Conservation (phyloP, 2,888 invertebrate genomes). For the Lutraria lutraria region DNA sequence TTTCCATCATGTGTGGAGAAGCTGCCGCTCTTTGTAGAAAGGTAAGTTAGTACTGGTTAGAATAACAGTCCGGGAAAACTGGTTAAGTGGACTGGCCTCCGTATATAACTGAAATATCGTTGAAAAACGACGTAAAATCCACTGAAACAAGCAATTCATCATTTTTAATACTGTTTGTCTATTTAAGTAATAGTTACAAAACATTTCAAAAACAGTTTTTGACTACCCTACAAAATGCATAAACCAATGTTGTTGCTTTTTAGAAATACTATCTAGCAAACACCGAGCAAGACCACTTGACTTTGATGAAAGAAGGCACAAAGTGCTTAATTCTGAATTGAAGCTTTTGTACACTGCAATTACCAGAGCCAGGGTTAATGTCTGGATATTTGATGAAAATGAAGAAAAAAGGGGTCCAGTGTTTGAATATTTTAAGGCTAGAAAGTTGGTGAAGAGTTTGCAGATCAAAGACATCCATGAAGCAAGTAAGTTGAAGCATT, state of each 20-base stretch:
- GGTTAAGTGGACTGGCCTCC: too few species aligned
- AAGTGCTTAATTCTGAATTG: constrained; percentile 83
- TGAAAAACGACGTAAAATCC: too few species aligned
- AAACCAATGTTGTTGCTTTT: neutral
- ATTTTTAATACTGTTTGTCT: too few species aligned
- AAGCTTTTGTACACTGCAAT: constrained; percentile 84
- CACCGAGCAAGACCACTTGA: constrained; percentile 77
- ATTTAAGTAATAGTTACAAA: too few species aligned
- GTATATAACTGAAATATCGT: too few species aligned
- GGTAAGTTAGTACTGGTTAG: too few species aligned
- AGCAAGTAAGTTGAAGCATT: constrained; percentile 53
- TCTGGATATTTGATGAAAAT: constrained; percentile 85
- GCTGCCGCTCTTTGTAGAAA: too few species aligned
- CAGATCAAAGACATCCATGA: constrained; percentile 59
- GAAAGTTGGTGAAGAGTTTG: constrained; percentile 73
- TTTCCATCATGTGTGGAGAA: too few species aligned
- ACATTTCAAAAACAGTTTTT: too few species aligned
- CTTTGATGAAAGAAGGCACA: constrained; percentile 82
- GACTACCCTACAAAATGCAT: too few species aligned
- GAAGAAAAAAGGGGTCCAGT: constrained; percentile 80
- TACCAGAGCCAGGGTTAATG: constrained; percentile 82
- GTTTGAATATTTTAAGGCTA: constrained; percentile 83
- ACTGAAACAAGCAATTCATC: too few species aligned
- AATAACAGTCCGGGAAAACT: too few species aligned
- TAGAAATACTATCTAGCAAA: constrained; percentile 73